Evolutionary conservation across 2,113 vertebrate genomes (phyloP).

Genomic region (Malurus melanocephalus): DNA sequence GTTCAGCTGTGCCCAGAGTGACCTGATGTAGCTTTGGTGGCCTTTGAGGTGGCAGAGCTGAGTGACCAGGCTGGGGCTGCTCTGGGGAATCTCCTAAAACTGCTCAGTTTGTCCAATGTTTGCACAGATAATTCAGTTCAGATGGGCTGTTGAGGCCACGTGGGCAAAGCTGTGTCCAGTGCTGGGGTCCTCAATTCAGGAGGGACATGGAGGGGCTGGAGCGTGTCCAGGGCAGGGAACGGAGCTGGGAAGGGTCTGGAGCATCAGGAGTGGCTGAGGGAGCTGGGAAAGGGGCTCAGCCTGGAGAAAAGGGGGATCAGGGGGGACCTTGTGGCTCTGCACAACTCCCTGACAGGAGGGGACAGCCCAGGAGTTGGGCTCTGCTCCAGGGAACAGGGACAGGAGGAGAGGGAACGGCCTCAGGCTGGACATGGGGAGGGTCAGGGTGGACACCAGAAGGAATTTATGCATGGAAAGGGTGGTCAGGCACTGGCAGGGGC

Average conservation of each 20-base stretch:
- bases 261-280: accelerated
- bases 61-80: neutral
- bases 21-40: neutral
- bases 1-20: neutral
- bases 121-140: neutral
- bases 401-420: accelerated
- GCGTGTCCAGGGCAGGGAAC: accelerated
- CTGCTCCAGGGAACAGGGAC: neutral
- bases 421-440: accelerated
- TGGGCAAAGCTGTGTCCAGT: neutral
- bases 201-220: accelerated
- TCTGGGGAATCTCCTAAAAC: neutral
- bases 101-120: neutral
- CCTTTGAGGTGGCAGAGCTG: neutral
- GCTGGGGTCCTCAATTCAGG: neutral
- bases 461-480: accelerated
- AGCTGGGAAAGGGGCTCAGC: neutral
- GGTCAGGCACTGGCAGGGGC: accelerated
- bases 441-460: accelerated
- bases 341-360: neutral
- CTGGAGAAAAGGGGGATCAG: neutral
- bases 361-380: accelerated
- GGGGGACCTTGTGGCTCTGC: neutral
- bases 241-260: accelerated
- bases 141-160: neutral